Base-by-base conservation (phyloP, 1,140 invertebrate species). In the Aethina tumida region DNA sequence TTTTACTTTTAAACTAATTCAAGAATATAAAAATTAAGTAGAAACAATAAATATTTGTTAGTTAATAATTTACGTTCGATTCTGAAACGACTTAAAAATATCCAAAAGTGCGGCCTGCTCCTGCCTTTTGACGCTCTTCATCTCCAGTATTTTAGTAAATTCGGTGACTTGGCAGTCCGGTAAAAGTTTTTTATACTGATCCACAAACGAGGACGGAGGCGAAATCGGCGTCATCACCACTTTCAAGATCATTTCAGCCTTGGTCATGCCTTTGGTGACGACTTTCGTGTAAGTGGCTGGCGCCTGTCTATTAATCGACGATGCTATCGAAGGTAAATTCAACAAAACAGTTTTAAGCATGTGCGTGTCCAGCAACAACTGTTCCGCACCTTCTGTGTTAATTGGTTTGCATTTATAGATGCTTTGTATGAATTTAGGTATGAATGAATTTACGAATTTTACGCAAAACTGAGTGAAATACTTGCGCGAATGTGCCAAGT, bases 401-500 rank as follows among this genome's bases (percentile, higher is more conserved):
- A 97, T 78, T 3, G 91, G 82, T 50, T 93, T 92, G 55, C 96
- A 99, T 57, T 92, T 93, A 59, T 90, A 97, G 8, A 99, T 67
- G 51, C 87, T 83, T 39, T 85, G 82, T 17, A 97, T 83, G 55
- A 94, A 93, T 63, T 97, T 97, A 9, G 89, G 85, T 60, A 96
- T 97, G 47, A 97, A 97, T 0, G 84, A 81, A 55, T 87, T 94
- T 1, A 86, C 90, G 69, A 98, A 96, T 59, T 94, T 89, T 7
- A 95, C 80, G 61, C 94, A 98, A 55, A 99, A 91, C 62, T 98
- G 90, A 0, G 94, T 97, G 62, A 97, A 99, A 64, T 98, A 98
- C 70, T 98, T 99, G 21, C 94, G 68, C 1, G 93, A 94, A 10
- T 87, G 88, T 1, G 87, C 77, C n/a, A 99, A 68, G 57, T 91